Base-by-base conservation (phyloP, 2,113 vertebrate species). In the Struthidea cinerea region DNA sequence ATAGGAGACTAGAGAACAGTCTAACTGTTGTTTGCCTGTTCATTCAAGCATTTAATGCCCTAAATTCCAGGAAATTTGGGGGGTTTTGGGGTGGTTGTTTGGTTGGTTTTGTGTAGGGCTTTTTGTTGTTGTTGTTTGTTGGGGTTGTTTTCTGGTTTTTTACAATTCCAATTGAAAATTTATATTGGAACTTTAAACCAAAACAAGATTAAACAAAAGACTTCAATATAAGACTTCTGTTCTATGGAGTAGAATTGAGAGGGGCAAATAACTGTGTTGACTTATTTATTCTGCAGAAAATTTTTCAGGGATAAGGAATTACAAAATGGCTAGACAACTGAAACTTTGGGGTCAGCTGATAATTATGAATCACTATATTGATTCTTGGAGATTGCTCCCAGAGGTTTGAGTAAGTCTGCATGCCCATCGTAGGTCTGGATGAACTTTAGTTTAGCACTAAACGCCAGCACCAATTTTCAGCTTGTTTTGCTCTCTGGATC, bases 51-150 rank as follows among this genome's bases (percentile, higher is more conserved):
- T 64, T 53, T 86, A 84, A 84, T 90, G 35, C 17, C 17, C 23
- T 22, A 18, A 49, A 37, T 89, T 78, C 67, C 39, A 84, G 39
- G 27, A 78, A 65, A 74, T 63, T 18, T 60, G 23, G 5, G n/a
- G 19, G 1, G 27, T 57, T 10, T 9, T 10, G 1, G 10, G 20
- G 2, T 41, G 3, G 13, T 11, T 44, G 3, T 8, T 42, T n/a
- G 24, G 24, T 44, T 39, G 23, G 7, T 27, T n/a, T 59, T 57
- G 6, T 47, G 19, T 8, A 32, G 16, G 6, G 10, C 10, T 11
- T 35, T 12, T 26, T 12, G 7, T 19, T 26, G 15, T 13, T 22
- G 17, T 55, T 49, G 3, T 39, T 64, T 35, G 32, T 47, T 67
- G 22, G 33, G 19, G 1, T 9, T 53, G 35, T 27, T 42, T 19